These are phyloP conservation scores for Ptilorrhoa leucosticta DNA, from an alignment of 2,113 vertebrate genomes.

Conservation along the genomic window DNA sequence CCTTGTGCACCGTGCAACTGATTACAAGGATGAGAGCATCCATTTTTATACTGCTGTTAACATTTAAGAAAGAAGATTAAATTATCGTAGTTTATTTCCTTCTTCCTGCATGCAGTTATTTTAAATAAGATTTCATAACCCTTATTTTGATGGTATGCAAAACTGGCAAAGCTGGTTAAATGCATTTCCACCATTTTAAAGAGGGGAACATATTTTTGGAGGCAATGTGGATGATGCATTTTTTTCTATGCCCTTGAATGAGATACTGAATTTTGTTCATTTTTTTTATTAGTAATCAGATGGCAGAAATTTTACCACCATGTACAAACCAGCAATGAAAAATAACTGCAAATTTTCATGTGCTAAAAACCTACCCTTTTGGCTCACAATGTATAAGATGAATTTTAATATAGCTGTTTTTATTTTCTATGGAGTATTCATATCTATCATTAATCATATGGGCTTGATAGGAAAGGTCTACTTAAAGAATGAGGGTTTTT, in stretches of 20 bases:
- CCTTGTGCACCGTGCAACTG: conserved; percentile 87
- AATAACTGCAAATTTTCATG: not conserved
- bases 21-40: conserved; percentile 93
- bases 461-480: not conserved
- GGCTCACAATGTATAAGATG: not conserved
- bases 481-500: not conserved
- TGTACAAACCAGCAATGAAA: not conserved
- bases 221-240: not conserved
- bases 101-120: conserved; percentile 45
- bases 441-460: not conserved
- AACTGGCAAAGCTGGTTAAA: not conserved
- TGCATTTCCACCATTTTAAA: not conserved
- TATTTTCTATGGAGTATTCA: not conserved
- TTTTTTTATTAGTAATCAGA: not conserved
- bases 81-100: conserved; percentile 79
- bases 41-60: conserved; percentile 77
- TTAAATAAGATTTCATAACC: conserved; percentile 52
- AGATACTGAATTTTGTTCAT: not conserved
- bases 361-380: not conserved
- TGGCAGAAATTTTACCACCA: not conserved
- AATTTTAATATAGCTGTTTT: not conserved
- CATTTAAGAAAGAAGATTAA: conserved; percentile 82
- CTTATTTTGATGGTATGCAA: not conserved
- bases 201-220: conserved; percentile 1
- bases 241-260: not conserved